Evolutionary conservation across 2,888 invertebrate genomes (phyloP), one percentile per base, ranked within the genome.

Genomic region (Dasypogon diadema): DNA sequence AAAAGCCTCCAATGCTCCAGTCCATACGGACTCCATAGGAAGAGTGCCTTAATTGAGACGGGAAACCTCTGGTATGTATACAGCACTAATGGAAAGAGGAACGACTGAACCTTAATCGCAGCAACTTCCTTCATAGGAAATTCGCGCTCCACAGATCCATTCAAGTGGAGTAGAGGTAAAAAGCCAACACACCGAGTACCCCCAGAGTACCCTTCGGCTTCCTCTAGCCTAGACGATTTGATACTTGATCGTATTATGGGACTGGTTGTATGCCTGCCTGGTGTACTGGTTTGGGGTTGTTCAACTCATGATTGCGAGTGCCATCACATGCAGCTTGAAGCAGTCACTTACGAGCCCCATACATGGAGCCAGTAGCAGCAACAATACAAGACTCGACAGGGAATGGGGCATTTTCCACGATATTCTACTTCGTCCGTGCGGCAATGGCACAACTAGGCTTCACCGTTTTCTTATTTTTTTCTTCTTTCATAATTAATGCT

Each of bases 201-300:
- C 65, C 46, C 65, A 65, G 65, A 24, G 65, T 46, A 65, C 65
- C 65, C 65, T 65, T 65, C 65, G 26, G 48, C 65, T 24, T 65
- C 65, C 65, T 65, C 65, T 46, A 65, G 65, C 65, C 46, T 46
- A 54, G 72, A 55, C 34, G 72, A 55, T 72, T 54, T 72, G 65
- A 65, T 65, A 65, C 65, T 65, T 46, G 73, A 73, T 37, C 65
- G 37, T 65, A 65, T 65, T 65, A 65, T 65, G 65, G 60, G 65
- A 46, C 65, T 65, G 65, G 46, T 65, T 58, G 54, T 51, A 30
- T 77, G 77, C 42, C 73, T 73, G 65, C 37, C 42, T 72, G 16
- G 56, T 77, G 77, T 74, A 73, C 77, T 75, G 56, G 73, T 77
- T 77, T 77, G 75, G 75, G 77, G 77, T 77, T 77, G 77, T 77